phyloP scores from a whole-genome alignment of 2,888 invertebrate species.

The Saturnia pavonia region DNA sequence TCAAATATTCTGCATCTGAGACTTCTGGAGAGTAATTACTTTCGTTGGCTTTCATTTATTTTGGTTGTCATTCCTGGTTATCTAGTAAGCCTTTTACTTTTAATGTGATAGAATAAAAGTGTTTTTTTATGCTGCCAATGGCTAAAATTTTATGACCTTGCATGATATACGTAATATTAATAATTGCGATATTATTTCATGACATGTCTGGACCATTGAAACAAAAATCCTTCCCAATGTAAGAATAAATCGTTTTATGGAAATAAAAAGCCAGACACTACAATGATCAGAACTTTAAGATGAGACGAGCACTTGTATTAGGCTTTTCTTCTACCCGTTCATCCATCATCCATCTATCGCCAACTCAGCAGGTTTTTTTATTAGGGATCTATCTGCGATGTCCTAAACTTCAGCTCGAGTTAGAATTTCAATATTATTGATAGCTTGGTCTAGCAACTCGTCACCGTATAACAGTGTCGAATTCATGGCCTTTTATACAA shows the following conservation, averaged over 20 bases:
- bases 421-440: background rate
- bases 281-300: too few species aligned
- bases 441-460: background rate
- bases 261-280: background rate
- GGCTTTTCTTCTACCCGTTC: background rate
- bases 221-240: background rate
- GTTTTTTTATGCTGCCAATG: too few species aligned
- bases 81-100: background rate
- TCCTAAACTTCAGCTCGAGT: background rate
- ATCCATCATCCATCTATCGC: background rate
- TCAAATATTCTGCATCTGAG: constrained; percentile 3
- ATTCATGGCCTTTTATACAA: background rate
- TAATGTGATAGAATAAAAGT: background rate
- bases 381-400: background rate
- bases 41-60: background rate
- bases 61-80: background rate
- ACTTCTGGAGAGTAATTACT: background rate
- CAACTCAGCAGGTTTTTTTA: background rate
- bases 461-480: background rate
- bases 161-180: background rate
- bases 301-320: background rate
- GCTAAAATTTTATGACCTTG: background rate
- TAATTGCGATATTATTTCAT: background rate
- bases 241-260: background rate
- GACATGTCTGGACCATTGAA: background rate